Percentiles rank a stretch among this genome's conserved stretches.
Evolutionary conservation across 2,113 vertebrate species (phyloP).

Genomic region (Mus pahari): DNA sequence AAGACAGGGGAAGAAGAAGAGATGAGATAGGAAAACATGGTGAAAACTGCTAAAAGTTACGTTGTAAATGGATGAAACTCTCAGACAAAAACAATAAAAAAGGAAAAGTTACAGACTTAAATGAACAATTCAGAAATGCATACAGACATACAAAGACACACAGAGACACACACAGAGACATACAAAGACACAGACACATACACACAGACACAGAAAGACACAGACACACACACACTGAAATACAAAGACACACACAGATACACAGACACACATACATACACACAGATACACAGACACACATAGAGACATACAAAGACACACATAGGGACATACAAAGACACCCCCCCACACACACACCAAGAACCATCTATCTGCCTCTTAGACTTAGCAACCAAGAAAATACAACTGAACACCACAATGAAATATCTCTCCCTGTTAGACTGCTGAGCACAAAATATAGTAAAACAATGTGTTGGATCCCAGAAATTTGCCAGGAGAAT

Average conservation of each 20-base stretch:
- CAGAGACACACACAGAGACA: not conserved
- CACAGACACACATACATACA: not conserved
- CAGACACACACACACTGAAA: not conserved
- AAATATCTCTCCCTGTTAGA: not conserved
- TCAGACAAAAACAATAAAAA: not conserved
- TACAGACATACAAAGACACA: not conserved
- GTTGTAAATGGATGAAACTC: not conserved
- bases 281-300: not conserved
- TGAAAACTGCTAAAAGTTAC: not conserved
- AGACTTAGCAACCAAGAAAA: not conserved
- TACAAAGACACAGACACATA: not conserved
- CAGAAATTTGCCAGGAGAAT: not conserved
- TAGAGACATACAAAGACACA: not conserved
- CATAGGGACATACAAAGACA: not conserved
- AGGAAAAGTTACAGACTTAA: not conserved
- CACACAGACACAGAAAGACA: not conserved
- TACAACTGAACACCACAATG: not conserved
- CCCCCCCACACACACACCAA: not conserved
- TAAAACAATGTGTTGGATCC: not conserved
- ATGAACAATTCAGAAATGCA: not conserved
- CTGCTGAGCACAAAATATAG: not conserved
- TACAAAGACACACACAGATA: not conserved
- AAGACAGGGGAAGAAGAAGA: not conserved
- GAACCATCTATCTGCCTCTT: not conserved
- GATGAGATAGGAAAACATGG: not conserved